phyloP scores from a whole-genome alignment of 2,888 invertebrate species.

The Lagria hirta region DNA sequence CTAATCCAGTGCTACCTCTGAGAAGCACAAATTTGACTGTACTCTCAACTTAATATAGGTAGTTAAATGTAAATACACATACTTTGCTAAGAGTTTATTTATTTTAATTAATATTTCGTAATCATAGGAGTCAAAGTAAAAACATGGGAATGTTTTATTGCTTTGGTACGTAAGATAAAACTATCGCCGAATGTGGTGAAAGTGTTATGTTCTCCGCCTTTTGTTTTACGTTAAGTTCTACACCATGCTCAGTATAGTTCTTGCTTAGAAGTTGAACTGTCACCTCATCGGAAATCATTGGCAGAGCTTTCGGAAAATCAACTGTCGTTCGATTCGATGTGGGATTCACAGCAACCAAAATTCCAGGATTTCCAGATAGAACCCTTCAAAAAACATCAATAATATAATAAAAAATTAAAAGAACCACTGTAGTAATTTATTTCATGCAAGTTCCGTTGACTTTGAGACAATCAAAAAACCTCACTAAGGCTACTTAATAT shows the following conservation, averaged over 20 bases:
- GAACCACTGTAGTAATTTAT: not conserved
- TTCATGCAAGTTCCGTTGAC: not conserved
- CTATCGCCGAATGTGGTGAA: constrained; percentile 63
- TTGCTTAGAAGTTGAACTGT: constrained; percentile 62
- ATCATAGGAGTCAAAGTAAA: no score
- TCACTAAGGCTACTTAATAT: not conserved
- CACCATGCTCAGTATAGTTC: constrained; percentile 54
- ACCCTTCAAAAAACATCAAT: constrained; percentile 57
- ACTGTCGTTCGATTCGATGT: constrained; percentile 54
- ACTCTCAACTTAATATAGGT: no score
- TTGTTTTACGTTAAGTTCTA: constrained; percentile 61
- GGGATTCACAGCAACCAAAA: constrained; percentile 72
- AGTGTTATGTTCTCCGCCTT: constrained; percentile 60
- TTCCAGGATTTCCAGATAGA: constrained; percentile 74
- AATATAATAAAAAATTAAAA: constrained; percentile 8
- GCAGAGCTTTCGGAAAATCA: constrained; percentile 57
- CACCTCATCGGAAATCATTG: constrained; percentile 58
- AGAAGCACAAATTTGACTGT: no score
- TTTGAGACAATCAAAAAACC: constrained; percentile 1
- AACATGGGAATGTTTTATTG: no score
- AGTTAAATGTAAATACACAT: no score
- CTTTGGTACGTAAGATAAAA: constrained; percentile 73
- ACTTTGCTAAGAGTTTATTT: no score
- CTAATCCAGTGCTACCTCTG: no score
- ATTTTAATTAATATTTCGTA: no score